phyloP scores from a whole-genome alignment of 2,888 invertebrate species.

The Ptychoptera contaminata region DNA sequence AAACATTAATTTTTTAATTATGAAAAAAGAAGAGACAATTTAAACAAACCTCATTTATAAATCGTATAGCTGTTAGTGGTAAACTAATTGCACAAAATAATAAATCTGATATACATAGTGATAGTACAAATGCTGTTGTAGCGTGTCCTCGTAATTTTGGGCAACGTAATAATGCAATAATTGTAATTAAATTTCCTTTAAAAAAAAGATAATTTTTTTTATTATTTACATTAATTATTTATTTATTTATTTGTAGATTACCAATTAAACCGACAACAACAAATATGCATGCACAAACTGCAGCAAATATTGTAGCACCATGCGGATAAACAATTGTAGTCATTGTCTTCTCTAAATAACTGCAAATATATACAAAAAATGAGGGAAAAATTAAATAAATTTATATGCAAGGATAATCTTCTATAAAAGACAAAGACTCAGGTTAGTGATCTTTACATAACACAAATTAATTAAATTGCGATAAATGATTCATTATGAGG shows the following conservation, averaged over 20 bases:
- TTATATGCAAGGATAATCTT: too few relatives aligned
- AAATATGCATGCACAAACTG: conserved; percentile 63
- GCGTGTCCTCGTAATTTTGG: conserved; percentile 67
- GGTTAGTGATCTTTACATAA: too few relatives aligned
- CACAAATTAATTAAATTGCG: too few relatives aligned
- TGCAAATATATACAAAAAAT: neutral
- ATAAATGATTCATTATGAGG: too few relatives aligned
- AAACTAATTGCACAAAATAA: conserved; percentile 72
- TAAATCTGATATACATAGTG: conserved; percentile 70
- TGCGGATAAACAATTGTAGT: conserved; percentile 40
- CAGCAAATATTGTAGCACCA: conserved; percentile 60
- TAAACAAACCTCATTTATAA: conserved; percentile 46
- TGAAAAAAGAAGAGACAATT: neutral
- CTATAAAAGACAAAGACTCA: too few relatives aligned
- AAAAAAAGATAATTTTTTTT: conserved; percentile 12
- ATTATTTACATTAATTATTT: neutral
- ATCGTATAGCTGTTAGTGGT: conserved; percentile 69
- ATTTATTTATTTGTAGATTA: conserved; percentile 29
- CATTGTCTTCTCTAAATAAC: conserved; percentile 5
- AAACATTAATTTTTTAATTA: conserved; percentile 1
- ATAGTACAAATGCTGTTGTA: conserved; percentile 76
- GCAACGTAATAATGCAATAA: conserved; percentile 60
- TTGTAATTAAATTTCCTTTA: conserved; percentile 69
- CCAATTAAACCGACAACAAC: conserved; percentile 64
- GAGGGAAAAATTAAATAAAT: neutral